Evolutionary conservation across 2,888 invertebrate species (phyloP).

Genomic region (Cremastinae sp.): DNA sequence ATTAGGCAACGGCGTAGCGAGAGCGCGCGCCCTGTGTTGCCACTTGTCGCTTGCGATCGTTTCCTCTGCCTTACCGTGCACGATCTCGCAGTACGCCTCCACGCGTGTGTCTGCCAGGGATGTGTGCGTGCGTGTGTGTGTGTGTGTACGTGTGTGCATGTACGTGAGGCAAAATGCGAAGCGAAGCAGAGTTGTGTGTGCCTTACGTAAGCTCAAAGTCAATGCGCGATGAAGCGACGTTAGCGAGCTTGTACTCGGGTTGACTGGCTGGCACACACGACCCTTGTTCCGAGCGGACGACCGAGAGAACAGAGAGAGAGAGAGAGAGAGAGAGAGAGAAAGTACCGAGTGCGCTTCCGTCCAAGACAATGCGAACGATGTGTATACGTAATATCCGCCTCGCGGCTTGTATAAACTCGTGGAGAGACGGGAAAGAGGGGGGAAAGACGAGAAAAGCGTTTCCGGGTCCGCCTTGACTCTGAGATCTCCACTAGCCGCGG

Average conservation of each 20-base stretch:
- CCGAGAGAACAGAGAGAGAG: constrained; percentile 56
- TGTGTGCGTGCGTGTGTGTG: too few relatives aligned
- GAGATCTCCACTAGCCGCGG: constrained; percentile 38
- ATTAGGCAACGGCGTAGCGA: constrained; percentile 69
- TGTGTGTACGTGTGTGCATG: too few relatives aligned
- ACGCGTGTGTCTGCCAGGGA: neutral
- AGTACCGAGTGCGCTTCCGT: constrained; percentile 62
- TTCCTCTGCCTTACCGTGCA: constrained; percentile 36
- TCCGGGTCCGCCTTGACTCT: constrained; percentile 24
- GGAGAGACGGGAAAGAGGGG: constrained; percentile 54
- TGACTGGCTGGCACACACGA: constrained; percentile 34
- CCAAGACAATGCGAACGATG: constrained; percentile 68
- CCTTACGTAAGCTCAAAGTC: constrained; percentile 54
- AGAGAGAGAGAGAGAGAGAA: too few relatives aligned
- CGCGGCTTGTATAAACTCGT: constrained; percentile 39
- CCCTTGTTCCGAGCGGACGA: constrained; percentile 58
- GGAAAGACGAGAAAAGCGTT: constrained; percentile 60
- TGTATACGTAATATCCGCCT: constrained; percentile 42
- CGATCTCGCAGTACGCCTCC: neutral
- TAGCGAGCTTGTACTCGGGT: constrained; percentile 45
- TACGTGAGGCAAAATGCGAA: neutral
- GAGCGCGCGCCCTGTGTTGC: constrained; percentile 34
- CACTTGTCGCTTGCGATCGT: constrained; percentile 67
- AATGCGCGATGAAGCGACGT: constrained; percentile 42
- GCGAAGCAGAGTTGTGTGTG: constrained; percentile 17